These are phyloP conservation scores for Callospermophilus lateralis DNA, from an alignment of 2,113 vertebrate species.

Conservation along the genomic window DNA sequence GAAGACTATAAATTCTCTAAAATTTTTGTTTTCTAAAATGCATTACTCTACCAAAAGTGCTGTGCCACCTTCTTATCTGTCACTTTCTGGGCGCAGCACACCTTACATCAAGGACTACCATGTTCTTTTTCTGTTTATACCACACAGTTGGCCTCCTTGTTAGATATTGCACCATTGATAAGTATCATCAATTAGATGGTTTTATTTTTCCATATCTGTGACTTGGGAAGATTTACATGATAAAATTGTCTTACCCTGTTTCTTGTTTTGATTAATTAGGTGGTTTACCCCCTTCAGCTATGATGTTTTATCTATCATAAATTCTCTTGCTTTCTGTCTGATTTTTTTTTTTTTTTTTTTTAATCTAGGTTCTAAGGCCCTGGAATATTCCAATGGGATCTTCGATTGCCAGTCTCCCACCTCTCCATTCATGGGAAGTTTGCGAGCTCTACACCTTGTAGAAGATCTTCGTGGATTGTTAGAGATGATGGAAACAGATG, in stretches of 20 bases:
- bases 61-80: too few relatives aligned
- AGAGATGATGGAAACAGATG: conserved; percentile 96
- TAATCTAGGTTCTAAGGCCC: conserved; percentile 94
- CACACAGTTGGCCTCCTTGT: neutral
- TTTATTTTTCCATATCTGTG: neutral
- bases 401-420: conserved; percentile 99
- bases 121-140: neutral
- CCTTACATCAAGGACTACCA: neutral
- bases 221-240: neutral
- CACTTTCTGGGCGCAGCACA: neutral
- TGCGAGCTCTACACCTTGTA: conserved; percentile 94
- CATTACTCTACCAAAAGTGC: neutral
- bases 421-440: conserved; percentile 95
- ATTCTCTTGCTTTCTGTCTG: neutral
- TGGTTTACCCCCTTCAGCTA: rapidly evolving
- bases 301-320: rapidly evolving
- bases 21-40: neutral
- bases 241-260: neutral
- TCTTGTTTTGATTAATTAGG: neutral
- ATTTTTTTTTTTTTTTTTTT: neutral
- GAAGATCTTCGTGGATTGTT: conserved; percentile 95
- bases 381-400: conserved; percentile 97
- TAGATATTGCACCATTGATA: neutral
- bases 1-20: neutral
- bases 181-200: neutral